A percentile compares a stretch with the other conserved stretches of the same genome.
phyloP scores from a whole-genome alignment of 2,113 vertebrate species.

The Gracilinanus agilis region DNA sequence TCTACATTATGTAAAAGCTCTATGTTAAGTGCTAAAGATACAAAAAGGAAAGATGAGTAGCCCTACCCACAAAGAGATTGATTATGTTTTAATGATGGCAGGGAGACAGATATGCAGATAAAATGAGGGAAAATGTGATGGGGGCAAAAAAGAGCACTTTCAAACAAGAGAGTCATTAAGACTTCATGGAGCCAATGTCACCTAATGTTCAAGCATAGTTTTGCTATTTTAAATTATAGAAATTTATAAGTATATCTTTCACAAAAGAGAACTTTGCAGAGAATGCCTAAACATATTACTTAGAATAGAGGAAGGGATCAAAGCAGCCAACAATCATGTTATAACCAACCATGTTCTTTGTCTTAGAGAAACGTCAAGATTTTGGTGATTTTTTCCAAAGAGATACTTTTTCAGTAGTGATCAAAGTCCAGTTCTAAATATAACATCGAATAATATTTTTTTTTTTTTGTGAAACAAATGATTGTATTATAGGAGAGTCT shows the following conservation, averaged over 20 bases:
- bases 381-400: not conserved
- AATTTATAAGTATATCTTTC: not conserved
- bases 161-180: not conserved
- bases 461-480: not conserved
- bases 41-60: not conserved
- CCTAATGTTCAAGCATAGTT: not conserved
- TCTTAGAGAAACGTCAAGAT: not conserved
- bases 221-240: constrained; percentile 13
- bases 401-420: not conserved
- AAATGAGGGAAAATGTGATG: not conserved
- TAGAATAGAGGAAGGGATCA: not conserved
- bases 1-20: not conserved
- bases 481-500: not conserved
- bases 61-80: not conserved
- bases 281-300: not conserved
- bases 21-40: not conserved
- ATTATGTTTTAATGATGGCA: not conserved
- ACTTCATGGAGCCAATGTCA: not conserved
- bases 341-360: not conserved
- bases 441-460: constrained; percentile 7
- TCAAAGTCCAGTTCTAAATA: constrained; percentile 1
- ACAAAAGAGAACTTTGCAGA: not conserved
- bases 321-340: not conserved
- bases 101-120: not conserved
- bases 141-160: not conserved